These are phyloP conservation scores for Neolamprologus caudopunctatus DNA, from an alignment of 2,113 vertebrate species.

Conservation along the genomic window DNA sequence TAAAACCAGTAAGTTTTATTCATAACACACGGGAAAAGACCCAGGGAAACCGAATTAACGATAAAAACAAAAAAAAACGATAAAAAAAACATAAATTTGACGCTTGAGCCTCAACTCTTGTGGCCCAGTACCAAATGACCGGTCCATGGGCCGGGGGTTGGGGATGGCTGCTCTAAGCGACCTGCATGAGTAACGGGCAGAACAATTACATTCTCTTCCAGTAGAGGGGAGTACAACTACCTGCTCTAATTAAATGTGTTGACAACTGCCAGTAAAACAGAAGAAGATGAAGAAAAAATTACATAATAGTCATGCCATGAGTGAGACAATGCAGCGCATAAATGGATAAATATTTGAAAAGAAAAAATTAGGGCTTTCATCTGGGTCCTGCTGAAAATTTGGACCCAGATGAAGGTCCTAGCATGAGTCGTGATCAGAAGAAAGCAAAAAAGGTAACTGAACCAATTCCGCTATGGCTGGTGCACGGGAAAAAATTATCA, in stretches of 20 bases:
- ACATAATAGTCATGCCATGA: neutral
- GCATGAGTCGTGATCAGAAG: neutral
- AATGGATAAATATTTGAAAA: neutral
- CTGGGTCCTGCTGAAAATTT: neutral
- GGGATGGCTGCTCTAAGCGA: neutral
- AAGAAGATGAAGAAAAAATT: neutral
- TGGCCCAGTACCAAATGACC: neutral
- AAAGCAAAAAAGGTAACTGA: neutral
- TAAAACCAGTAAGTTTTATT: neutral
- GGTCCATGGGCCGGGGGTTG: neutral
- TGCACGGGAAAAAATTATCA: neutral
- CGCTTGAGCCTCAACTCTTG: neutral
- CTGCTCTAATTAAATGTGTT: neutral
- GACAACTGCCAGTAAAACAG: neutral
- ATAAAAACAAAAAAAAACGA: neutral
- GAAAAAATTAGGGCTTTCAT: neutral
- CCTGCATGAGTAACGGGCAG: neutral
- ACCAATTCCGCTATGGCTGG: neutral
- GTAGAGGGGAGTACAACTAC: neutral
- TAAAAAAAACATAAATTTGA: neutral
- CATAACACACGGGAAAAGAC: neutral
- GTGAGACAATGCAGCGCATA: accelerated
- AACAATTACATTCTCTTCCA: neutral
- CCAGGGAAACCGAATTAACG: neutral
- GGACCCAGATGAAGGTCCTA: neutral